Conservation (phyloP, 1,140 invertebrate genomes). For the Drosophila lini region DNA sequence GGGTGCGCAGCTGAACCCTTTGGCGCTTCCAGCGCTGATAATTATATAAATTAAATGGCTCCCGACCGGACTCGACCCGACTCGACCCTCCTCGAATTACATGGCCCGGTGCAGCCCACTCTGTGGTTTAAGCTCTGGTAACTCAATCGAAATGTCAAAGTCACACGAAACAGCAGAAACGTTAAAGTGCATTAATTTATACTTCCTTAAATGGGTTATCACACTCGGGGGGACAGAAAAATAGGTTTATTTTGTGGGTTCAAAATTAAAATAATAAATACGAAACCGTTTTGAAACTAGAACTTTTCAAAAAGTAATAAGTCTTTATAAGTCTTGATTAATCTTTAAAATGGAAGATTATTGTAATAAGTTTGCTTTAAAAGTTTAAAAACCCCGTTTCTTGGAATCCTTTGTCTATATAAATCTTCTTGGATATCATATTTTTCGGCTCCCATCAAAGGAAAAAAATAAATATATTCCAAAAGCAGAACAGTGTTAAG, state of each 20-base stretch:
- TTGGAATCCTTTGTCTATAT: not conserved
- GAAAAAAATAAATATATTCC: not conserved
- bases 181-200: constrained; percentile 70
- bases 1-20: constrained; percentile 63
- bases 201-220: constrained; percentile 12
- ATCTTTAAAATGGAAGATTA: no score
- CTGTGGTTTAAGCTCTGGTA: constrained; percentile 31
- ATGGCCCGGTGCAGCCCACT: constrained; percentile 7
- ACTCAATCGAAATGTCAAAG: constrained; percentile 80
- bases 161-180: constrained; percentile 50
- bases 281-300: not conserved
- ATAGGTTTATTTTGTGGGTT: not conserved
- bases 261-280: not conserved
- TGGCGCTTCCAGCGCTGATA: constrained; percentile 64
- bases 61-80: constrained; percentile 13
- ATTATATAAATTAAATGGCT: constrained; percentile 69
- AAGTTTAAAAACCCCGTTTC: not conserved
- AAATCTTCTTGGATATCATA: constrained; percentile 1
- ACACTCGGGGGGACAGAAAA: not conserved
- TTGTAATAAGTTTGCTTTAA: not conserved
- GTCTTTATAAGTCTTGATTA: no score
- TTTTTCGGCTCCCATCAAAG: not conserved
- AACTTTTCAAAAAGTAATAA: no score
- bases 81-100: constrained; percentile 29
- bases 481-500: not conserved